Conservation (phyloP, 2,888 invertebrate species). For the Oscheius sp. region DNA sequence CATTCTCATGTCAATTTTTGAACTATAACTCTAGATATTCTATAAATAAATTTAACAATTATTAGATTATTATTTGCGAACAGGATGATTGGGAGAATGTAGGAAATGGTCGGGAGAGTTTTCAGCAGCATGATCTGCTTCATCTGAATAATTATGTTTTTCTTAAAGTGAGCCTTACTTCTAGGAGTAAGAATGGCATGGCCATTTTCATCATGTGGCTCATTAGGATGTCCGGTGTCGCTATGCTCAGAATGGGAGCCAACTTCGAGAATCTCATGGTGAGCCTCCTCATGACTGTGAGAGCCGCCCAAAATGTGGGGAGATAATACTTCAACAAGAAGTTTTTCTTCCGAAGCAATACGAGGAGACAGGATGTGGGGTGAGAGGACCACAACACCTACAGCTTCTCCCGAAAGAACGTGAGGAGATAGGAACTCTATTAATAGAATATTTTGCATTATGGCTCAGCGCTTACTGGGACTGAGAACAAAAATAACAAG, state of each 20-base stretch:
- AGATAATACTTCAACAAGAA: conserved; percentile 57
- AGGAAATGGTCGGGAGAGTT: not conserved
- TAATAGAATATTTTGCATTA: not conserved
- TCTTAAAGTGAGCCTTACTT: not conserved
- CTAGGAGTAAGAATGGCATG: conserved; percentile 7
- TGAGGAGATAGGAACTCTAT: conserved; percentile 50
- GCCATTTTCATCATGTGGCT: conserved; percentile 16
- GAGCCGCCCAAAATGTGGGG: conserved; percentile 60
- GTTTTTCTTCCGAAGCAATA: conserved; percentile 55
- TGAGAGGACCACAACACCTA: conserved; percentile 58
- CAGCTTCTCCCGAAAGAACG: conserved; percentile 54
- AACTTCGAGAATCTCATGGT: conserved; percentile 44
- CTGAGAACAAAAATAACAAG: conserved; percentile 62
- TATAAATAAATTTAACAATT: conserved; percentile 10
- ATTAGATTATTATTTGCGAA: conserved; percentile 4
- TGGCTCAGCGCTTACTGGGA: conserved; percentile 44
- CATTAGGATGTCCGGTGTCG: conserved; percentile 12
- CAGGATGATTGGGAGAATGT: not conserved
- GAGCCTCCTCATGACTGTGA: conserved; percentile 55
- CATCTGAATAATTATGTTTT: not conserved
- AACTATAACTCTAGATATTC: conserved; percentile 8
- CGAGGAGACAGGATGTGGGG: conserved; percentile 64
- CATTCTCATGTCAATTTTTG: not conserved
- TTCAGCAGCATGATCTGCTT: not conserved
- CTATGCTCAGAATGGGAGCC: conserved; percentile 29